phyloP scores from a whole-genome alignment of 2,797 vertebrate genomes.

The Darevskia mixta region DNA sequence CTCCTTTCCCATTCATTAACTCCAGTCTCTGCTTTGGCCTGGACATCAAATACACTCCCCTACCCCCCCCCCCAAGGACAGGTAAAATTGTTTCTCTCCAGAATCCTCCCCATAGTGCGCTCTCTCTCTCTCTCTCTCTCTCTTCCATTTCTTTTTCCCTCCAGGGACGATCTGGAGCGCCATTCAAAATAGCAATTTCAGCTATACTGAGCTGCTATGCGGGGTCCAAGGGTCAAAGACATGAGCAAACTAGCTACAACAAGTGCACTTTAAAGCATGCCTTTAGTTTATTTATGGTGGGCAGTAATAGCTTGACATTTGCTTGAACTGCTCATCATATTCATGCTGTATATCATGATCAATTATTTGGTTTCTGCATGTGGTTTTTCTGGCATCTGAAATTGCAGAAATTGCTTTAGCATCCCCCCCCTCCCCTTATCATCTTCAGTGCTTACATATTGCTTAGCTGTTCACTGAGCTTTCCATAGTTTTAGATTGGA shows the following conservation, averaged over 20 bases:
- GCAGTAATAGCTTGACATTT: not conserved
- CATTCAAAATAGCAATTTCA: not conserved
- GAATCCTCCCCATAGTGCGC: not conserved
- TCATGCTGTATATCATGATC: not conserved
- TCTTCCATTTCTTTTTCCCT: not conserved
- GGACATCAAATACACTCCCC: not conserved
- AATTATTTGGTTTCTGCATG: not conserved
- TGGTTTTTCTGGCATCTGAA: not conserved
- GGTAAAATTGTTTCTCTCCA: not conserved
- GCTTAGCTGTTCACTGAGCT: not conserved
- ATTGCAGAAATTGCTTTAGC: not conserved
- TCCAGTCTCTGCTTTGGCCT: not conserved
- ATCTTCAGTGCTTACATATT: not conserved
- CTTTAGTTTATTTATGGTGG: conserved; percentile 1
- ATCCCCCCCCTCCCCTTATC: not conserved
- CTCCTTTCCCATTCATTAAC: conserved; percentile 40
- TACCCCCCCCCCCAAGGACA: not conserved
- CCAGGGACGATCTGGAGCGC: not conserved
- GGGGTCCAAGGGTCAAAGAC: not conserved
- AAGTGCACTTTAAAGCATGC: not conserved
- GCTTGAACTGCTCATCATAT: not conserved
- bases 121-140: not conserved
- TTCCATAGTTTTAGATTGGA: not conserved
- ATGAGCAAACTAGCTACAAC: not conserved
- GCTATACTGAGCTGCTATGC: not conserved